Evolutionary conservation across 1,140 invertebrate genomes (phyloP), one percentile per base, ranked within the genome.

Genomic region (Gonatopus flavifemur): DNA sequence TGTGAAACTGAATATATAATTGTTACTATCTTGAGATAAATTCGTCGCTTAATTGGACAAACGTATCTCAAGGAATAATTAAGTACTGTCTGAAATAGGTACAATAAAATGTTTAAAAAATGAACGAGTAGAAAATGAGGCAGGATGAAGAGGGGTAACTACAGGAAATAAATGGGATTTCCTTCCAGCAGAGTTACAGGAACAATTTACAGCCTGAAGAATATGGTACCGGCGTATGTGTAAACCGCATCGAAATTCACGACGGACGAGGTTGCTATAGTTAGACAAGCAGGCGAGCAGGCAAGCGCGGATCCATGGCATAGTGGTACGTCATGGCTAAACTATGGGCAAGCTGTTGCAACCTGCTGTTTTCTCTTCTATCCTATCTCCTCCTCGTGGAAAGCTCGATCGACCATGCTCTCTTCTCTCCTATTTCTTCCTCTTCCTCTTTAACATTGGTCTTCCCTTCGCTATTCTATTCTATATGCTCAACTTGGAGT

Each of bases 311-410:
- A 28, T n/a, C n/a, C n/a, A n/a, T n/a, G n/a, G 56, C 56, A 56
- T 50, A 50, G 49, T 47, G 51, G 48, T 55, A 40, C 49, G 51
- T 42, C 50, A 46, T 33, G 42, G 49, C 41, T 70, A 65, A 73
- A 69, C 66, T 71, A 73, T 70, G 64, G 64, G 66, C 70, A 73
- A 71, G 66, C 70, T 73, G 69, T 73, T 73, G 70, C 70, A 66
- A 54, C 49, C 51, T 49, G 42, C 49, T 50, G 52, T 61, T 68
- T 63, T 57, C 64, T 62, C 56, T 57, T 46, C 52, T 46, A 46
- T 42, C 43, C 44, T 43, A 33, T 44, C 40, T 13, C 28, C 46
- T 19, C 31, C 37, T 22, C 31, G 5, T 13, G 8, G 5, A 5
- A 8, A 7, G 32, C 7, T 10, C 5, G 4, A 5, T 9, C 32